Conservation (phyloP, 2,113 vertebrate species). For the Hyaena hyaena region DNA sequence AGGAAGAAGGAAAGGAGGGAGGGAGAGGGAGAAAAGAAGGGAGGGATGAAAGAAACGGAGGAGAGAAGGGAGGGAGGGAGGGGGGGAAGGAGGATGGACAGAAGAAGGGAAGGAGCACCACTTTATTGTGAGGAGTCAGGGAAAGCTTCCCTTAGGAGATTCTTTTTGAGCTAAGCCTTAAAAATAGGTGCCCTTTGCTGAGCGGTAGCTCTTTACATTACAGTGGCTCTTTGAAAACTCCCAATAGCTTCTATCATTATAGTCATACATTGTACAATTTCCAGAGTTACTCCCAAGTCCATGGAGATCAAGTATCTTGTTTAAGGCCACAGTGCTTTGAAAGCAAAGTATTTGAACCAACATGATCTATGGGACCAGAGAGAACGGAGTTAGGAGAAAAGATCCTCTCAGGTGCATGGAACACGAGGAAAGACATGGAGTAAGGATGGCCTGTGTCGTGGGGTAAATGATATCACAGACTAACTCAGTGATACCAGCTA, state of each 20-base stretch:
- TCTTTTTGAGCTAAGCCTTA: background rate
- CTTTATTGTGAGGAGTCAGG: background rate
- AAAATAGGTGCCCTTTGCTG: background rate
- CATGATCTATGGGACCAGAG: background rate
- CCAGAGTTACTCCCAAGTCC: background rate
- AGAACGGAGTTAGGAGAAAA: background rate
- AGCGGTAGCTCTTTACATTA: background rate
- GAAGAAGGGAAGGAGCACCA: background rate
- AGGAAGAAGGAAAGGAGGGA: background rate
- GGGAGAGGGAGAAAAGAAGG: rapidly evolving
- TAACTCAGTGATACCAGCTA: background rate
- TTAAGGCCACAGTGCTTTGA: background rate
- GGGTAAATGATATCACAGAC: background rate
- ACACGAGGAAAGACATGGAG: background rate
- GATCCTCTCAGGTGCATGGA: background rate
- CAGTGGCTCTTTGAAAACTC: background rate
- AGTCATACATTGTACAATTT: background rate
- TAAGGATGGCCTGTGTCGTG: background rate
- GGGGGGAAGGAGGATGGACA: rapidly evolving
- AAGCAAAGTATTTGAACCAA: background rate
- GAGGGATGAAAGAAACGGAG: background rate
- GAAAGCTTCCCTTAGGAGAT: background rate
- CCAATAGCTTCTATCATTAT: background rate
- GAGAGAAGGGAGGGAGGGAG: rapidly evolving
- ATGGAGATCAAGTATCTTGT: background rate